A percentile compares a stretch with the other conserved stretches of the same genome.
Evolutionary conservation across 1,140 invertebrate species (phyloP).

Genomic region (Homarus americanus): DNA sequence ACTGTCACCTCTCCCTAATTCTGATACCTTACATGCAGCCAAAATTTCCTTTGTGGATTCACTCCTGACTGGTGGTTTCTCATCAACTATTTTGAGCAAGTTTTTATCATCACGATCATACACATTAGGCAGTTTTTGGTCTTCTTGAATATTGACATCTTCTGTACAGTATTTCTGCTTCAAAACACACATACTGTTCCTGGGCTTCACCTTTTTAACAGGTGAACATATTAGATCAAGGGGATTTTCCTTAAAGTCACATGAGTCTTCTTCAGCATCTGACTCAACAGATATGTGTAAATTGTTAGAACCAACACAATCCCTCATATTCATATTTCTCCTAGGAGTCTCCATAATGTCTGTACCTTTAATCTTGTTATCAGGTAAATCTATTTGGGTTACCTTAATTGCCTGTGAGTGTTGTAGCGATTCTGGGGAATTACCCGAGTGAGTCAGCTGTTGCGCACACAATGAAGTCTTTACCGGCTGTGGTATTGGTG

Average conservation of each 20-base stretch:
- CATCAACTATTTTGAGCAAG: not conserved
- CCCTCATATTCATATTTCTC: not conserved
- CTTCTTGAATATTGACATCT: too few species aligned
- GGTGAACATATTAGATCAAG: slow-evolving; percentile 31
- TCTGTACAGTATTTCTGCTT: not conserved
- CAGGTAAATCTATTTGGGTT: not conserved
- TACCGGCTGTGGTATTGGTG: not conserved
- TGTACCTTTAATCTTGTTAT: not conserved
- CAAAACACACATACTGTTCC: not conserved
- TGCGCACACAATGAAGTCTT: not conserved
- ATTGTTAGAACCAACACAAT: not conserved
- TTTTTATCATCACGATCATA: not conserved
- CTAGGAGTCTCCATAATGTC: not conserved
- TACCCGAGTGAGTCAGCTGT: not conserved
- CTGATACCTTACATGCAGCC: not conserved
- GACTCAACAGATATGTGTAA: not conserved
- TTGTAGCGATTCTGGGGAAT: not conserved
- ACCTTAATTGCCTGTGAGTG: not conserved
- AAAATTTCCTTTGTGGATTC: not conserved
- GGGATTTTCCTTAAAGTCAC: not conserved
- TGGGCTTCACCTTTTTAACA: slow-evolving; percentile 9
- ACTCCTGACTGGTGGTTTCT: not conserved
- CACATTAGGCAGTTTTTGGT: not conserved
- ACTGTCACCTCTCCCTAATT: not conserved
- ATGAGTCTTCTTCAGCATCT: not conserved